Evolutionary conservation across 2,888 invertebrate genomes (phyloP), one percentile per base, ranked within the genome.

Genomic region (Mythimna vitellina): DNA sequence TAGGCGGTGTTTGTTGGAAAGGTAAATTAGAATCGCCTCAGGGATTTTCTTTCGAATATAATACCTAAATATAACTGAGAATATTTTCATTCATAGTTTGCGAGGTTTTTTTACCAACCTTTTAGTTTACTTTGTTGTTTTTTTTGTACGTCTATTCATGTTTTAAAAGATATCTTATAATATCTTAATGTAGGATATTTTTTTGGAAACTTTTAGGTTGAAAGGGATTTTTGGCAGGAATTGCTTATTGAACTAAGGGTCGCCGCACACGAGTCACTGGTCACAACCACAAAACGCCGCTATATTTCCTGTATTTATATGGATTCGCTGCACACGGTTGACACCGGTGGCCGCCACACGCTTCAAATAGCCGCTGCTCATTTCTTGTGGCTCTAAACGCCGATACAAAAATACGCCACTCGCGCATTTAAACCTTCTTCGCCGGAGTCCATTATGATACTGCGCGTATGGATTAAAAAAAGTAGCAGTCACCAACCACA

Each of bases 71-170:
- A 38, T 57, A n/a, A 9, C 10, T 20, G 10, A 29, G 0, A 65
- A 38, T 75, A 74, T 54, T 67, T 49, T 32, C 49, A 68, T 57
- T 73, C 17, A 76, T 38, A 29, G 22, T 67, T 12, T 49, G 5
- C 8, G 22, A 46, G 12, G 7, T 9, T 67, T 38, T 25, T 12
- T 32, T 32, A 20, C 12, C 22, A 22, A 57, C 7, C 22, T 17
- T 49, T 29, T 38, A 1, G 8, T 75, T 56, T 17, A 22, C 25
- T 49, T 51, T 32, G 32, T 14, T 29, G 7, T 62, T n/a, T 32
- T n/a, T 32, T 46, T 32, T 49, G 4, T 14, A n/a, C 1, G 14
- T 53, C 22, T 6, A 53, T 64, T 64, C 17, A 49, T 12, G 46
- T n/a, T 63, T 63, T 49, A 6, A 49, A n/a, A 63, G 63, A 49